Percentiles rank a stretch among this genome's conserved stretches.
phyloP scores from a whole-genome alignment of 1,140 invertebrate genomes.

The Plutomurus gul region DNA sequence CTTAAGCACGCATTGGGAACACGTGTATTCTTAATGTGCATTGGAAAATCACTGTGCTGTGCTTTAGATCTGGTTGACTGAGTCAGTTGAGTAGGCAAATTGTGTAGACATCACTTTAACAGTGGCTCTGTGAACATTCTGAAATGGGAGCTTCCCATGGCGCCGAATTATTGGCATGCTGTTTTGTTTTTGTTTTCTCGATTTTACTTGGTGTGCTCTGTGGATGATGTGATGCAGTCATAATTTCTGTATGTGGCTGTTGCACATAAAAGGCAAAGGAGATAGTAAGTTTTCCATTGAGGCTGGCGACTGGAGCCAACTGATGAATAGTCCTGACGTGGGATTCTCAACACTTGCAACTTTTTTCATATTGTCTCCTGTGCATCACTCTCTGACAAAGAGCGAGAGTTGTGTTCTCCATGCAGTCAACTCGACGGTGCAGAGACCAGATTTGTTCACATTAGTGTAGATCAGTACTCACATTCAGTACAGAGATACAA shows the following conservation, averaged over 20 bases:
- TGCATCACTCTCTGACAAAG: too few relatives aligned
- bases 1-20: too few relatives aligned
- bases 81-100: too few relatives aligned
- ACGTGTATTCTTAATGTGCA: too few relatives aligned
- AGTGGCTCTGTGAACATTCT: neutral
- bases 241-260: neutral
- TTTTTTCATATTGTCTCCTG: conserved; percentile 1
- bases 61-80: too few relatives aligned
- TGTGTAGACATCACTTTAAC: too few relatives aligned
- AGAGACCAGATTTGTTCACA: too few relatives aligned
- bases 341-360: neutral
- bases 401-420: too few relatives aligned
- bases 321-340: neutral
- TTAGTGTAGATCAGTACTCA: too few relatives aligned
- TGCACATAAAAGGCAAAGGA: neutral
- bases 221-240: neutral
- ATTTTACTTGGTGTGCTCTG: neutral
- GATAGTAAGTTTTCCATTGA: neutral
- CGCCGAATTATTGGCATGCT: conserved; percentile 28
- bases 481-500: too few relatives aligned
- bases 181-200: neutral
- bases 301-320: conserved; percentile 10
- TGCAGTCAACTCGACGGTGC: too few relatives aligned
- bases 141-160: neutral
- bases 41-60: too few relatives aligned